Evolutionary conservation across 1,140 invertebrate genomes (phyloP).

Genomic region (Zaprionus taronus): DNA sequence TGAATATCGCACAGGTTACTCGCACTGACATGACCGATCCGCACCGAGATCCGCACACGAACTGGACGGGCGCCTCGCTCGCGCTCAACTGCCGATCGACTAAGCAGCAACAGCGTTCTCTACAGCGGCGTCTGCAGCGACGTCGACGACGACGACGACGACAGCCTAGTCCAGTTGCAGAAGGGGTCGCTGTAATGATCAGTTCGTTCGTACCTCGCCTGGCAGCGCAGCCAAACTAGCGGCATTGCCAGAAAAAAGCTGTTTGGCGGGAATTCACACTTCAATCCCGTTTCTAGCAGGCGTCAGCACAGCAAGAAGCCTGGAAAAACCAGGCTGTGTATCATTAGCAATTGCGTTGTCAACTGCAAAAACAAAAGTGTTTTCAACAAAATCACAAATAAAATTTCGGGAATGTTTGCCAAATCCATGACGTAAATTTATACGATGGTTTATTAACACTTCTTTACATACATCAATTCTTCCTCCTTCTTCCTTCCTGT

Average conservation of each 20-base stretch:
- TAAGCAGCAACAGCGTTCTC: neutral
- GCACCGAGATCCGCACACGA: constrained; percentile 8
- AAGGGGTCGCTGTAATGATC: constrained; percentile 1
- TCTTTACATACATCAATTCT: no score
- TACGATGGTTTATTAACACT: no score
- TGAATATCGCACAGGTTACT: constrained; percentile 1
- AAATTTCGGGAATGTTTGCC: neutral
- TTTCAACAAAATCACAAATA: neutral
- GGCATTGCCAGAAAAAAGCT: neutral
- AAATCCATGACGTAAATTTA: no score
- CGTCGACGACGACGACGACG: neutral
- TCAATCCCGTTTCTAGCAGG: neutral
- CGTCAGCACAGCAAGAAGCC: neutral
- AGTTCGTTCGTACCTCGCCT: neutral
- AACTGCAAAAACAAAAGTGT: neutral
- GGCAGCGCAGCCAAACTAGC: neutral
- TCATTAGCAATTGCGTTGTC: neutral
- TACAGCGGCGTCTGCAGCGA: constrained; percentile 1
- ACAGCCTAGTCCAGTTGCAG: neutral
- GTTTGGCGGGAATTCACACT: neutral
- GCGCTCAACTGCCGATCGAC: constrained; percentile 39
- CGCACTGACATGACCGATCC: constrained; percentile 50
- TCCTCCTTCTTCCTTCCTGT: no score
- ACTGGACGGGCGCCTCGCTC: constrained; percentile 35
- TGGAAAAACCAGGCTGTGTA: neutral